Conservation (phyloP, 2,797 vertebrate genomes). For the Pipistrellus pipistrellus region DNA sequence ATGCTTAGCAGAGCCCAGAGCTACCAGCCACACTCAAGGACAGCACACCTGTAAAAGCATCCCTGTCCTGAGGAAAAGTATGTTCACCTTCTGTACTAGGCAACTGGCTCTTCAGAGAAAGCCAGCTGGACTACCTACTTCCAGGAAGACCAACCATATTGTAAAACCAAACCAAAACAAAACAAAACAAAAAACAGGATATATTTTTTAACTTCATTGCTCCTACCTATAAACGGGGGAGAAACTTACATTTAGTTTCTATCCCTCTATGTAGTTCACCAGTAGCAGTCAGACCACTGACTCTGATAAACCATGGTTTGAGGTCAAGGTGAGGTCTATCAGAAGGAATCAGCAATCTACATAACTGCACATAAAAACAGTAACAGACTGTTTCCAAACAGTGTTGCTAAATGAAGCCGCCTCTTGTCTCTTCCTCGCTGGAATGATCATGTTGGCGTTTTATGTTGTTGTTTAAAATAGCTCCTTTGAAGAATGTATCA, state of each 20-base stretch:
- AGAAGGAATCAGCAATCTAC: background rate
- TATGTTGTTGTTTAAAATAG: slow-evolving; percentile 6
- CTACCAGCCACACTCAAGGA: background rate
- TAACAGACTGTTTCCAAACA: background rate
- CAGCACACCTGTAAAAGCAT: background rate
- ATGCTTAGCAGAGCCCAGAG: background rate
- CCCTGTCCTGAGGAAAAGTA: background rate
- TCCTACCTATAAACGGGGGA: background rate
- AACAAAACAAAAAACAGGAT: background rate
- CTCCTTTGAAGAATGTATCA: background rate
- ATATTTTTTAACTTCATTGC: background rate
- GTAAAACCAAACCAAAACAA: background rate
- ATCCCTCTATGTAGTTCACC: background rate
- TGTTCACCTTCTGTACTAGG: background rate
- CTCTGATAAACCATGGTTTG: background rate
- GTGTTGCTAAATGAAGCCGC: background rate
- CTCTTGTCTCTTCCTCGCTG: background rate
- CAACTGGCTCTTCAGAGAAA: background rate
- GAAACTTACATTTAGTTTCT: background rate
- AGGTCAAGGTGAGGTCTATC: background rate
- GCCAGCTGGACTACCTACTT: background rate
- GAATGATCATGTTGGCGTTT: background rate
- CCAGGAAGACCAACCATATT: background rate
- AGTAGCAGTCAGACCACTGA: background rate
- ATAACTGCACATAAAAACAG: background rate